Base-by-base conservation (phyloP, 2,797 vertebrate genomes). In the Odontamblyopus rebecca region DNA sequence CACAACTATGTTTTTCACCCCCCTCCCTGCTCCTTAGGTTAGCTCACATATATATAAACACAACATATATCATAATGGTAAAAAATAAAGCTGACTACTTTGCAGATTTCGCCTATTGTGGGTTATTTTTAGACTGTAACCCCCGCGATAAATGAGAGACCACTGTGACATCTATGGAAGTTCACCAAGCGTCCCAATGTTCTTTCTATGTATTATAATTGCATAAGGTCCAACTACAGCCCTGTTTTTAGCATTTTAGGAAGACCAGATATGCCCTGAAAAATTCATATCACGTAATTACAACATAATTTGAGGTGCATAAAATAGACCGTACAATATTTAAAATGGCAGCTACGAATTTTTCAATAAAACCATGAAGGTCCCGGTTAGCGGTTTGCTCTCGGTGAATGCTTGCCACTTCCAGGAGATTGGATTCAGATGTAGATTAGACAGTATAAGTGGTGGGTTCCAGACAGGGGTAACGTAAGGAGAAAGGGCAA, bases 401-500 rank as follows among this genome's bases (percentile, higher is more conserved):
- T 48, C 44, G 44, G 44, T 48, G 44, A 48, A 48, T 53, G 51
- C 51, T 15, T 13, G 26, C 16, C 61, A 62, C 61, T 62, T 19
- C 32, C 16, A 62, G 32, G 32, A n/a, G 32, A 62, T 62, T 62
- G 61, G 18, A 62, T 41, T 62, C 61, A 62, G 61, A 19, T 62
- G 59, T 62, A 62, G 61, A 62, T 35, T 19, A 13, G 32, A 41
- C 51, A 53, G 51, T 48, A 48, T 48, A 48, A 48, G 44, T 48
- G 4, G 44, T 62, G 32, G 30, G n/a, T 62, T 62, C 61, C 61
- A 62, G 61, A 48, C 41, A 51, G 74, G 86, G 78, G 69, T 82
- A 84, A 77, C 68, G 62, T 66, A 54, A 72, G 67, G 78, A 79
- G 75, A 79, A 53, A 38, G 30, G 27, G 61, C 12, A 3, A 70